Percentiles rank a stretch among this genome's conserved stretches.
These are phyloP conservation scores for Leucoraja ocellata DNA, from an alignment of 2,797 vertebrate genomes.

Conservation along the genomic window DNA sequence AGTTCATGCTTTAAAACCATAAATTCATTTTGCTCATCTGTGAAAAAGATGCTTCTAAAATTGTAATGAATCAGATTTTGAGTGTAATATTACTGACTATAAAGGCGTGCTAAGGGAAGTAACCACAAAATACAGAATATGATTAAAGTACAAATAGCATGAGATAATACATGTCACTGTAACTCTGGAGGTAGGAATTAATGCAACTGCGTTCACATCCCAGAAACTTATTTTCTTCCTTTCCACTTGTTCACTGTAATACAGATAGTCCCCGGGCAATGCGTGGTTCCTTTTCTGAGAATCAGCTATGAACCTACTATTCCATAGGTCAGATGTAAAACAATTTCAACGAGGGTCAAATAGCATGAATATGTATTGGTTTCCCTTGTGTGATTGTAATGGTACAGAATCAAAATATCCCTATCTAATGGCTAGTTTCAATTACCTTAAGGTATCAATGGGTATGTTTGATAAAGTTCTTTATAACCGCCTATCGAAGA, in stretches of 20 bases:
- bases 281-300: too few relatives aligned
- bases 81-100: too few relatives aligned
- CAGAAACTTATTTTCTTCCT: background rate
- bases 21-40: background rate
- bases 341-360: too few relatives aligned
- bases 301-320: too few relatives aligned
- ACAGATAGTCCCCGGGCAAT: background rate
- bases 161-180: background rate
- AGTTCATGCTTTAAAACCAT: background rate
- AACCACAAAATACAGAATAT: background rate
- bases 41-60: background rate
- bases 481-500: too few relatives aligned
- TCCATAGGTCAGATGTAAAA: too few relatives aligned
- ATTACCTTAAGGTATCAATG: too few relatives aligned
- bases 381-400: too few relatives aligned
- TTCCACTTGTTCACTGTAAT: background rate
- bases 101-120: constrained; percentile 32
- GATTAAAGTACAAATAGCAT: background rate
- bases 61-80: background rate
- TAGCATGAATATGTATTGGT: too few relatives aligned
- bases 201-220: background rate
- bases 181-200: constrained; percentile 10
- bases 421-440: too few relatives aligned
- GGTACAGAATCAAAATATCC: too few relatives aligned
- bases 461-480: too few relatives aligned